Conservation (phyloP, 2,888 invertebrate genomes). For the Parelbella ahira region DNA sequence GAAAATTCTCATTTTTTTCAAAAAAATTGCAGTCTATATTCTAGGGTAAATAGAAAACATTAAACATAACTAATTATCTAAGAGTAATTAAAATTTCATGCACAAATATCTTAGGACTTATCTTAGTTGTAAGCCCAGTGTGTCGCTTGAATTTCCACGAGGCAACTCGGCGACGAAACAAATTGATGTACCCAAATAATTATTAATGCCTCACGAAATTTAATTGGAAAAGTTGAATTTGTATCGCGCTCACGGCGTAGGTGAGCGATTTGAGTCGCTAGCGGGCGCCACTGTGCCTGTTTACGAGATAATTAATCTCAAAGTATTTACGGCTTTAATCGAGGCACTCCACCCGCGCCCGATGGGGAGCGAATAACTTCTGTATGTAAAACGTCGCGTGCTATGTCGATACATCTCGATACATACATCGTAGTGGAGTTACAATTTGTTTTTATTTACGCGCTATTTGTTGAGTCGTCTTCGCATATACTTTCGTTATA, state of each 20-base stretch:
- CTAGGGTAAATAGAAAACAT: too few species aligned
- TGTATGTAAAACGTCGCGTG: constrained; percentile 71
- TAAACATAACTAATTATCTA: too few species aligned
- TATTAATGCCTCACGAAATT: constrained; percentile 82
- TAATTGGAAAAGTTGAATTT: constrained; percentile 82
- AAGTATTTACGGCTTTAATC: constrained; percentile 81
- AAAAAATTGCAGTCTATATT: too few species aligned
- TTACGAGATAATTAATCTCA: constrained; percentile 81
- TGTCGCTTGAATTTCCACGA: constrained; percentile 38
- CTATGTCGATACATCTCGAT: constrained; percentile 41
- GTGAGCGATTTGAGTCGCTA: constrained; percentile 74
- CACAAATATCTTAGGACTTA: constrained; percentile 31
- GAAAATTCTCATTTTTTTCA: too few species aligned
- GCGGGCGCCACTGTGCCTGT: constrained; percentile 65
- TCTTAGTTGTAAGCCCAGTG: constrained; percentile 28
- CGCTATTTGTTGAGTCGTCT: too few species aligned
- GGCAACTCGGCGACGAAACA: constrained; percentile 73
- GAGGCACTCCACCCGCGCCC: constrained; percentile 62
- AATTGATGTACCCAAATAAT: constrained; percentile 82
- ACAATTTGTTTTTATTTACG: too few species aligned
- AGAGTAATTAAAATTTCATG: too few species aligned
- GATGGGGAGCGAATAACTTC: constrained; percentile 75
- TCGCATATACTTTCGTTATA: too few species aligned
- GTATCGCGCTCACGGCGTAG: constrained; percentile 79
- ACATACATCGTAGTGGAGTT: constrained; percentile 2